Evolutionary conservation across 2,113 vertebrate genomes (phyloP).

Genomic region (Acrocephalus arundinaceus): DNA sequence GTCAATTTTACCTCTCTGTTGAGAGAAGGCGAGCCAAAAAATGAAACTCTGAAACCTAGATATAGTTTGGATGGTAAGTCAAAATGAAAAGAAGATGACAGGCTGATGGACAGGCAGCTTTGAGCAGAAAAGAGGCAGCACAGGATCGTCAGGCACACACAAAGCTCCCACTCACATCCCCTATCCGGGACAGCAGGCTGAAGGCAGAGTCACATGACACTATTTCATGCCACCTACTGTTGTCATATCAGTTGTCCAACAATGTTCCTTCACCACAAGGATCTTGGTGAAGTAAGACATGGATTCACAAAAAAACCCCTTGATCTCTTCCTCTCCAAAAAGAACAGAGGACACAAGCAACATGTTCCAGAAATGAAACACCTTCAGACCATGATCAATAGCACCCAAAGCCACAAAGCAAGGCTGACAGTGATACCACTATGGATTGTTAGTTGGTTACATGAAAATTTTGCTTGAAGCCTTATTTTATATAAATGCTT

Average conservation of each 20-base stretch:
- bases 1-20: constrained; percentile 38
- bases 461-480: background rate
- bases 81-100: constrained; percentile 52
- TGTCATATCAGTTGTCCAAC: background rate
- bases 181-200: background rate
- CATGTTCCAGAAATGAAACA: background rate
- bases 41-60: constrained; percentile 44
- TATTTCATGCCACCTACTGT: background rate
- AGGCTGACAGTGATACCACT: background rate
- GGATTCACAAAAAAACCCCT: background rate
- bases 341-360: background rate
- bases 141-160: background rate
- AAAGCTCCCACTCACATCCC: background rate
- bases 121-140: background rate
- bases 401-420: background rate
- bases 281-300: background rate
- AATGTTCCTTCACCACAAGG: background rate
- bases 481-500: background rate
- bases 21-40: constrained; percentile 30
- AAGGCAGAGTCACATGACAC: background rate
- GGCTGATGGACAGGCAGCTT: constrained; percentile 37
- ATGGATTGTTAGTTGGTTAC: background rate
- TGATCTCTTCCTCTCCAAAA: background rate
- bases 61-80: constrained; percentile 55
- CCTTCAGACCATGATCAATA: background rate